A percentile compares a stretch with the other conserved stretches of the same genome.
phyloP scores from a whole-genome alignment of 2,113 vertebrate genomes.

The Anguilla rostrata region DNA sequence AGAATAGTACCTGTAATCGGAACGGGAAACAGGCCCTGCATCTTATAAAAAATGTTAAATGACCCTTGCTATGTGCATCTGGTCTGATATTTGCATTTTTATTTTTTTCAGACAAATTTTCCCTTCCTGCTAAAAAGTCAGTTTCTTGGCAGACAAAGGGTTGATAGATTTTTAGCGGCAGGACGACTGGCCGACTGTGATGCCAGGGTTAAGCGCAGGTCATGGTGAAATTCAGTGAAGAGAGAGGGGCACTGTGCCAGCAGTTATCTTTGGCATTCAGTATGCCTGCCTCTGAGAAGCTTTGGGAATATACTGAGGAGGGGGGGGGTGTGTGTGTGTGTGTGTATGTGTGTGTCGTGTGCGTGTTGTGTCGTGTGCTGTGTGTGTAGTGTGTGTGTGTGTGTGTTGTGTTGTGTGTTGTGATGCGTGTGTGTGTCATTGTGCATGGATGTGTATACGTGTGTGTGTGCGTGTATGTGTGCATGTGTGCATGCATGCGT shows the following conservation, averaged over 20 bases:
- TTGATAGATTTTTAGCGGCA: not conserved
- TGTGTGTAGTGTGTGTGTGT: not conserved
- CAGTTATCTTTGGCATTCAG: not conserved
- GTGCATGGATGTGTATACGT: no score
- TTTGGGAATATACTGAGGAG: not conserved
- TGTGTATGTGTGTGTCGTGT: not conserved
- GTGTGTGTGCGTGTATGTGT: no score
- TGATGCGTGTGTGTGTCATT: not conserved
- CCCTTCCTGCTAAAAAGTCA: not conserved
- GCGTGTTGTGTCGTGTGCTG: not conserved
- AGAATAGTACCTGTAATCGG: not conserved
- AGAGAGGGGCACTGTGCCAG: not conserved
- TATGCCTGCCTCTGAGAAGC: not conserved
- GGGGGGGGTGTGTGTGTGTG: not conserved
- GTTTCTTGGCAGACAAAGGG: not conserved
- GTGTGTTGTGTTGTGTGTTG: not conserved
- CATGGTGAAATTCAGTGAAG: not conserved
- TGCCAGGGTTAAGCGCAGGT: not conserved
- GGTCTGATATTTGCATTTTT: not conserved
- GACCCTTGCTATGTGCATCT: not conserved
- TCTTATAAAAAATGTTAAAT: not conserved
- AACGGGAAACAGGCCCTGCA: not conserved
- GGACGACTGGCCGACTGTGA: not conserved
- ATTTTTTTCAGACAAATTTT: not conserved
- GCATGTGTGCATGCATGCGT: no score